Base-by-base conservation (phyloP, 2,113 vertebrate genomes). In the Dryoscopus gambensis region DNA sequence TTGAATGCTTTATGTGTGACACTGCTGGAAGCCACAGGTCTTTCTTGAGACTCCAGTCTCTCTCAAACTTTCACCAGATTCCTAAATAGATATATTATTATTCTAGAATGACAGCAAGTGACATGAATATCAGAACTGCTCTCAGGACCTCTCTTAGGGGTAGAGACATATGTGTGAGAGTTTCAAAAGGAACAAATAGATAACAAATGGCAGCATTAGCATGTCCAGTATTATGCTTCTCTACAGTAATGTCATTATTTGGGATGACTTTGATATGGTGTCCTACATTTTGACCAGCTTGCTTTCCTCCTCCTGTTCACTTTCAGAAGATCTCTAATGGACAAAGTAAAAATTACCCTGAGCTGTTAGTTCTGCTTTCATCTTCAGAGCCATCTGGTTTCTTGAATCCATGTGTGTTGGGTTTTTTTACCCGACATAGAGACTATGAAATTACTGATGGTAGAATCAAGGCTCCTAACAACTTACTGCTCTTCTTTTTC, bases 331-430 rank as follows among this genome's bases (percentile, higher is more conserved):
- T 75, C 71, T 77, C 39, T 74, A 83, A 80, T 57, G 71, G 64
- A 11, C 39, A 21, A 3, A 69, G 63, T 55, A 91, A 91, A 77
- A 95, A 77, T 35, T 42, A 69, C 24, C 10, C 55, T 9, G 27
- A 39, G 50, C 28, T 95, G 42, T 91, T 93, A 83, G 53, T 63
- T 93, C 56, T 81, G 60, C 71, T 93, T 94, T 94, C 75, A 91
- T 88, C 84, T 88, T 95, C 47, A 83, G 67, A 86, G 42, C 17
- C 47, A 63, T 70, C 63, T 83, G 75, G 24, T 89, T 89, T 81
- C 87, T 87, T 85, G 76, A 95, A 92, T 86, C 33, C 33, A 35
- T 35, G 37, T 59, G 21, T 60, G 11, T 31, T 47, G 37, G 3
- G 4, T 15, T 73, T 76, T 62, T 73, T 76, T 18, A 57, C 46